phyloP scores from a whole-genome alignment of 1,140 invertebrate species.

The Cyphomyrmex costatus region DNA sequence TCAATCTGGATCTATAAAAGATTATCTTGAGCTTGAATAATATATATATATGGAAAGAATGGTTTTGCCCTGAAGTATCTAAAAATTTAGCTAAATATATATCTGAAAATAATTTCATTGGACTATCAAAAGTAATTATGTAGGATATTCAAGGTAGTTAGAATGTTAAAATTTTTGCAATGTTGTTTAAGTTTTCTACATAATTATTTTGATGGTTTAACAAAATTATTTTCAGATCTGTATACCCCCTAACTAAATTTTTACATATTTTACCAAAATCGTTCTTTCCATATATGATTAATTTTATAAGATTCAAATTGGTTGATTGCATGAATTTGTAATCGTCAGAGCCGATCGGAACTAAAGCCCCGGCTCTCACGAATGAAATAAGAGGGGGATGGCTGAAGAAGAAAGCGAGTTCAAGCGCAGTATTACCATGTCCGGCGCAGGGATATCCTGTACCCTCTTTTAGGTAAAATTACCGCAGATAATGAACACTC shows the following conservation, averaged over 20 bases:
- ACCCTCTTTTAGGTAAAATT: slow-evolving; percentile 85
- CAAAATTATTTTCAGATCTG: too few relatives aligned
- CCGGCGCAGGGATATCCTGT: slow-evolving; percentile 89
- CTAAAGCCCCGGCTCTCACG: slow-evolving; percentile 89
- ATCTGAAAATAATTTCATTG: too few relatives aligned
- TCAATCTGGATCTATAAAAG: background rate
- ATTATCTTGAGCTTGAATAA: background rate
- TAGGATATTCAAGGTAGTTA: too few relatives aligned
- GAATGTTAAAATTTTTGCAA: too few relatives aligned
- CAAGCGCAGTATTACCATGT: slow-evolving; percentile 88
- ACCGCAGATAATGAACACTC: slow-evolving; percentile 35
- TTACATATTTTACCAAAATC: too few relatives aligned
- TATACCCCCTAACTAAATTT: too few relatives aligned
- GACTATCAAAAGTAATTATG: too few relatives aligned
- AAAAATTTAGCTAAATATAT: too few relatives aligned
- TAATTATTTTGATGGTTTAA: too few relatives aligned
- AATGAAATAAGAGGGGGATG: slow-evolving; percentile 80
- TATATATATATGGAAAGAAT: background rate
- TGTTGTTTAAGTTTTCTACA: too few relatives aligned
- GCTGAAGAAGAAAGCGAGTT: slow-evolving; percentile 78
- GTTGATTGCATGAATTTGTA: slow-evolving; percentile 54
- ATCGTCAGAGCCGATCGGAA: slow-evolving; percentile 90
- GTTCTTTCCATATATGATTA: background rate
- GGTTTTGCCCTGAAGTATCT: too few relatives aligned
- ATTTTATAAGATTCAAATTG: slow-evolving; percentile 26